Base-by-base conservation (phyloP, 2,797 vertebrate genomes). In the Pseudochromis fuscus region DNA sequence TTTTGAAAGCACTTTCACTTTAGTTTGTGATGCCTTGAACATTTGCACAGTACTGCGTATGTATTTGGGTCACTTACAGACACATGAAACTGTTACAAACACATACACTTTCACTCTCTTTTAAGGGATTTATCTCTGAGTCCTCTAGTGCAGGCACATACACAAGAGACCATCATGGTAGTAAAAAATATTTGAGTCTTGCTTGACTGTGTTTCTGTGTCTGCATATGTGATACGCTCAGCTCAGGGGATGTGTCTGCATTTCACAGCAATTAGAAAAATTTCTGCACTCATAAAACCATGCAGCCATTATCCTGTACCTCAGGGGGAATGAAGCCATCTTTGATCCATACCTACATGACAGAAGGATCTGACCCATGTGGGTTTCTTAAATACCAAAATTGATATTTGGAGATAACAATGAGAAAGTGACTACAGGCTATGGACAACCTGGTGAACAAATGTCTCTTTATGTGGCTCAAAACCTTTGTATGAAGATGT, bases 221-320 rank as follows among this genome's bases (percentile, higher is more conserved):
- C 59, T 67, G 38, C 40, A 25, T 63, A 55, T 55, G 60, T 38
- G 76, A 61, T 16, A 48, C 21, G 38, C 49, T 64, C 45, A 44
- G 61, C 83, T 66, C 42, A 3, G 70, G 79, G 75, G 79, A 63
- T 67, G 44, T 15, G 15, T 61, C 50, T 38, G 31, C 56, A 63
- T 85, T 89, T 90, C 85, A 90, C 81, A 87, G 82, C 81, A 88
- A 88, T 92, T 88, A 91, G 63, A 85, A 61, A 76, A 67, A 67
- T 57, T 37, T 55, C 35, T 33, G 24, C 44, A 30, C 50, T 46
- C 61, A 68, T 35, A 53, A 69, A 81, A 78, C 12, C 24, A 46
- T 30, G 10, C 2, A 6, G 28, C 18, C 7, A 21, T 60, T 58
- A 72, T 75, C 30, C 23, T 33, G 10, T 23, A 66, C 72, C 46